These are phyloP conservation scores for Microcebus lehilahytsara DNA, from an alignment of 2,113 vertebrate genomes.

Conservation along the genomic window DNA sequence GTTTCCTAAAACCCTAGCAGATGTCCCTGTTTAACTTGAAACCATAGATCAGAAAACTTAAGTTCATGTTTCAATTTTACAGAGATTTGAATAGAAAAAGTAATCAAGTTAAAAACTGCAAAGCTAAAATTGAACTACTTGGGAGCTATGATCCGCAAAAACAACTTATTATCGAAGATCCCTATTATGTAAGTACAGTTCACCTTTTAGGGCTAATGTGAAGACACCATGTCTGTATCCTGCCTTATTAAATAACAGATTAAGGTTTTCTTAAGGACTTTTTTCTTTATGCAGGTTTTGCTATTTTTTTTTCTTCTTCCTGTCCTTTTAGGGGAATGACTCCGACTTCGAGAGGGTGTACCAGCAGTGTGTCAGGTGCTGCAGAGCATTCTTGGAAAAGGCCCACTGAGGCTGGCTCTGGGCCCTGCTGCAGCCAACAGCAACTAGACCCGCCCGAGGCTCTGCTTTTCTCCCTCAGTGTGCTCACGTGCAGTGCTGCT, in stretches of 20 bases:
- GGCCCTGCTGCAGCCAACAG: slow-evolving; percentile 46
- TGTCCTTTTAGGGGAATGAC: slow-evolving; percentile 88
- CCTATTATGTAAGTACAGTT: slow-evolving; percentile 91
- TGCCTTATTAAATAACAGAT: not conserved
- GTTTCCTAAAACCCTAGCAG: slow-evolving; percentile 41
- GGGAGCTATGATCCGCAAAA: slow-evolving; percentile 92
- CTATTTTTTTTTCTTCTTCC: slow-evolving; percentile 34
- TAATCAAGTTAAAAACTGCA: slow-evolving; percentile 86
- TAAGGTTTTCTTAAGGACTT: not conserved
- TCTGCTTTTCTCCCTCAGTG: not conserved
- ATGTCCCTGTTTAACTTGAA: slow-evolving; percentile 62
- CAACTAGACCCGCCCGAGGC: not conserved
- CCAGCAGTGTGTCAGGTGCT: slow-evolving; percentile 90
- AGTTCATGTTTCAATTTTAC: slow-evolving; percentile 76
- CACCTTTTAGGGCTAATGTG: not conserved
- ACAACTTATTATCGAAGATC: slow-evolving; percentile 91
- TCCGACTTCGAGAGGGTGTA: slow-evolving; percentile 92
- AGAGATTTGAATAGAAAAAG: slow-evolving; percentile 92
- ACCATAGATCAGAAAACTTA: slow-evolving; percentile 50
- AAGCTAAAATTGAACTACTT: slow-evolving; percentile 91
- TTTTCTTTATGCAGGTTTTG: not conserved
- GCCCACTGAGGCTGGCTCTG: slow-evolving; percentile 61
- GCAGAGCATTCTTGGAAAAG: slow-evolving; percentile 88
- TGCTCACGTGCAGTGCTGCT: not conserved
- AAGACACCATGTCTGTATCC: not conserved